Conservation (phyloP, 1,140 invertebrate species). For the Paraescarpia echinospica region DNA sequence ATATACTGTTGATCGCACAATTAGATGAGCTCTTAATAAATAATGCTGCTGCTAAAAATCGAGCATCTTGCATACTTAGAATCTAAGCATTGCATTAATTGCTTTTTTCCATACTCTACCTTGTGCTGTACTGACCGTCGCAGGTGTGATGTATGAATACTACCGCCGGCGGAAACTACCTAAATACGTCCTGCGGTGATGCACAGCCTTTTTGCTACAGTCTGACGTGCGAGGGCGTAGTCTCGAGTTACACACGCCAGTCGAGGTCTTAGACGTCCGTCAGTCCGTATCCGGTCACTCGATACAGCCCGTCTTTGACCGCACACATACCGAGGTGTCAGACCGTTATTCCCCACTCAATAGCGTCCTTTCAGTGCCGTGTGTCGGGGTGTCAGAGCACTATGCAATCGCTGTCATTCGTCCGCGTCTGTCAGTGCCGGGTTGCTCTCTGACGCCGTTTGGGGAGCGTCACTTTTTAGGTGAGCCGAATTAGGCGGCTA, state of each 20-base stretch:
- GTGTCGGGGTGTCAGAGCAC: not conserved
- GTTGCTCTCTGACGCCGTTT: not conserved
- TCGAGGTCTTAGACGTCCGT: not conserved
- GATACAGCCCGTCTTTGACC: not conserved
- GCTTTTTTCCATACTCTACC: not conserved
- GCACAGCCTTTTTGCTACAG: not conserved
- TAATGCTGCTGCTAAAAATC: too few relatives aligned
- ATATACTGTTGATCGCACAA: too few relatives aligned
- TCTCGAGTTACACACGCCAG: not conserved
- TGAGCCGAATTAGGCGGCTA: not conserved
- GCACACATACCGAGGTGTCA: not conserved
- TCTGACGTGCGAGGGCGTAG: not conserved
- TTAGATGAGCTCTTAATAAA: too few relatives aligned
- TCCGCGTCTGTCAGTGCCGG: not conserved
- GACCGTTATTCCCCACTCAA: not conserved
- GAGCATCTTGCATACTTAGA: not conserved
- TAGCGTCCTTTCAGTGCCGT: not conserved
- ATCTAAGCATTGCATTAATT: not conserved
- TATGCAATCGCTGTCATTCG: not conserved
- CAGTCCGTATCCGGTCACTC: not conserved
- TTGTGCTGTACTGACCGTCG: not conserved
- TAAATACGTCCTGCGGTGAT: not conserved
- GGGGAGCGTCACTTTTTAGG: not conserved
- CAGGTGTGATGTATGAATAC: not conserved
- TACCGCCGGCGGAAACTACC: not conserved